A percentile compares a stretch with the other conserved stretches of the same genome.
phyloP scores from a whole-genome alignment of 2,113 vertebrate species.

The Aspiorhynchus laticeps region DNA sequence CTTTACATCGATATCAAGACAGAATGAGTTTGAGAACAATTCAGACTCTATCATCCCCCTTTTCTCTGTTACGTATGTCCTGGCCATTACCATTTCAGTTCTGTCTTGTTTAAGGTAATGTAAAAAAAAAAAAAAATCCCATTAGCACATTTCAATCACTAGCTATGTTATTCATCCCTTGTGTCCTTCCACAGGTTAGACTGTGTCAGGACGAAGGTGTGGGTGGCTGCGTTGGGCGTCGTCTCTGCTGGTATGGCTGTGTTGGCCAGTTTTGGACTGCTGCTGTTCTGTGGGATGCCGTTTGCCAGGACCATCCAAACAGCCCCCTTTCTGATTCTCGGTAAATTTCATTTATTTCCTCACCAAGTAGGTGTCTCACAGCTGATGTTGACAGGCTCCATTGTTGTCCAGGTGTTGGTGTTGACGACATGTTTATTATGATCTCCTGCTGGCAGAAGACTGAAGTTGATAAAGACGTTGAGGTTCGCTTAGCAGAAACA shows the following conservation, averaged over 20 bases:
- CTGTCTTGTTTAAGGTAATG: conserved; percentile 77
- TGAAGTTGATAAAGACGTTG: conserved; percentile 36
- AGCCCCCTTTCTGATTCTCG: conserved; percentile 78
- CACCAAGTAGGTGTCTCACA: not conserved
- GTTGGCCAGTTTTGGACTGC: conserved; percentile 75
- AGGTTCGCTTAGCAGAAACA: conserved; percentile 65
- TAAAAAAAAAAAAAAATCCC: conserved; percentile 20
- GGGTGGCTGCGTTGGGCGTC: conserved; percentile 67
- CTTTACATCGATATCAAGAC: conserved; percentile 76
- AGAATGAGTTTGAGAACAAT: conserved; percentile 73
- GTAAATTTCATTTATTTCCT: conserved; percentile 48
- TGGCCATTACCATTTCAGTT: conserved; percentile 75
- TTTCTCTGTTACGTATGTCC: conserved; percentile 70
- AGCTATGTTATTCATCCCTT: conserved; percentile 24
- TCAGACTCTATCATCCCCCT: conserved; percentile 68
- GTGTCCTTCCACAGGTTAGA: conserved; percentile 58
- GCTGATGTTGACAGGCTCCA: not conserved
- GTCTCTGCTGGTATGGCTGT: conserved; percentile 71
- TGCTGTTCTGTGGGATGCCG: conserved; percentile 71
- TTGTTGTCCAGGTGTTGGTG: conserved; percentile 75
- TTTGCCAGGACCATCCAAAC: conserved; percentile 74
- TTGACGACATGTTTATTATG: conserved; percentile 84
- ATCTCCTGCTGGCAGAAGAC: conserved; percentile 79
- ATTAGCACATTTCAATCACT: not conserved
- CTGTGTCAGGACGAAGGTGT: conserved; percentile 62